Conservation (phyloP, 2,797 vertebrate species). For the Morelia viridis region DNA sequence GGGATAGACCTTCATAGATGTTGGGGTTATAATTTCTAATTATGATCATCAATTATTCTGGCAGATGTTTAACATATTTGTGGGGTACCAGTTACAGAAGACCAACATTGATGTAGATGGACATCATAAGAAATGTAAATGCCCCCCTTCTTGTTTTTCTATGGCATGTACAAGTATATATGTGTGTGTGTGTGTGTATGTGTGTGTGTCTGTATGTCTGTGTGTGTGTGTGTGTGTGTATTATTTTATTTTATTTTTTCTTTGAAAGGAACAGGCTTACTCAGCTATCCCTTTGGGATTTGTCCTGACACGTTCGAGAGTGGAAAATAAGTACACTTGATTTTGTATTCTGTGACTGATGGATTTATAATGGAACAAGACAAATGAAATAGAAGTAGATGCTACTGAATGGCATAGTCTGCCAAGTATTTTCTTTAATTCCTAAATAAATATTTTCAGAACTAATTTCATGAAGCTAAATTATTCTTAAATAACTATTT, state of each 20-base stretch:
- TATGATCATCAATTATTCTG: not conserved
- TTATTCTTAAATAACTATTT: not conserved
- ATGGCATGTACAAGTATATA: too few relatives aligned
- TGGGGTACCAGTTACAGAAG: not conserved
- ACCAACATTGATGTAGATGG: not conserved
- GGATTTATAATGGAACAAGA: not conserved
- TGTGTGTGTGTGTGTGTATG: too few relatives aligned
- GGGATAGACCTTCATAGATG: not conserved
- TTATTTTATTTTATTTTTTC: not conserved
- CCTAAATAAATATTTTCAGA: not conserved
- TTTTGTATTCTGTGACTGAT: not conserved
- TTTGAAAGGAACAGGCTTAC: not conserved
- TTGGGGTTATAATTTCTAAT: not conserved
- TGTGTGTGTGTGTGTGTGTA: too few relatives aligned
- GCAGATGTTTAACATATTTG: not conserved
- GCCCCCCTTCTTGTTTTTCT: not conserved
- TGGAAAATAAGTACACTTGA: not conserved
- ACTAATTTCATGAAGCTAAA: not conserved
- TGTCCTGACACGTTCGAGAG: not conserved
- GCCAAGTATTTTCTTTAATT: not conserved
- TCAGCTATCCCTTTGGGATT: not conserved
- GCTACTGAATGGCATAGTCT: not conserved
- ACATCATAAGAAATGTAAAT: not conserved
- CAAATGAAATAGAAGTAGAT: not conserved
- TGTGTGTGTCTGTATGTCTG: too few relatives aligned